These are phyloP conservation scores for Nycticryphes semicollaris DNA, from an alignment of 2,113 vertebrate species.

Conservation along the genomic window DNA sequence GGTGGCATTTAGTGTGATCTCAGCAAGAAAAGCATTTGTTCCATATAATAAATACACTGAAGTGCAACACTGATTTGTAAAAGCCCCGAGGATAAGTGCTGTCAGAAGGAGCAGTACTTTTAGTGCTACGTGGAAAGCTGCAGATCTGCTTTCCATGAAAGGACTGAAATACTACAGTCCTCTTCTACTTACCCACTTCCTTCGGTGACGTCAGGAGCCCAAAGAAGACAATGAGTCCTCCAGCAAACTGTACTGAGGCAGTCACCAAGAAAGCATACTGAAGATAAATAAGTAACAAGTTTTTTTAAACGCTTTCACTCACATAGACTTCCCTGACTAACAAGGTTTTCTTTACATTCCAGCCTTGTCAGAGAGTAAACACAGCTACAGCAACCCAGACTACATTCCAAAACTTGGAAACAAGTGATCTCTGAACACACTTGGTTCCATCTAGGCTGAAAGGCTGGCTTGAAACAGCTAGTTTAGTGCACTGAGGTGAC, in stretches of 20 bases:
- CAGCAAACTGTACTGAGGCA: slow-evolving; percentile 92
- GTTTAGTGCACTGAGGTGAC: neutral
- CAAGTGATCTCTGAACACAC: neutral
- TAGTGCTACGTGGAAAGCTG: neutral
- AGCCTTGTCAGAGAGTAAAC: neutral
- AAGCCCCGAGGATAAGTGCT: neutral
- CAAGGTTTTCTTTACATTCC: neutral
- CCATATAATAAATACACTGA: neutral
- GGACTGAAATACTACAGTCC: neutral
- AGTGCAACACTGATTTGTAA: neutral
- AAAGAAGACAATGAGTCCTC: slow-evolving; percentile 93
- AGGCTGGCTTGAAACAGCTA: neutral
- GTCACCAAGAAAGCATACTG: slow-evolving; percentile 98
- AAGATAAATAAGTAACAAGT: neutral
- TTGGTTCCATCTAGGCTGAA: neutral
- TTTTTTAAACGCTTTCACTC: neutral
- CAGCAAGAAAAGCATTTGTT: neutral
- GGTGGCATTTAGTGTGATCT: neutral
- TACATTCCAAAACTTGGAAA: neutral
- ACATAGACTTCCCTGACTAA: neutral
- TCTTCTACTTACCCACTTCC: slow-evolving; percentile 88
- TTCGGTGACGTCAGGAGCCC: slow-evolving; percentile 91
- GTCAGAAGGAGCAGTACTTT: neutral
- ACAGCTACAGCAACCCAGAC: neutral
- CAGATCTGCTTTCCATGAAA: neutral